Percentiles rank a stretch among this genome's conserved stretches.
phyloP scores from a whole-genome alignment of 2,797 vertebrate species.

The Mormyrus hasselquistii region DNA sequence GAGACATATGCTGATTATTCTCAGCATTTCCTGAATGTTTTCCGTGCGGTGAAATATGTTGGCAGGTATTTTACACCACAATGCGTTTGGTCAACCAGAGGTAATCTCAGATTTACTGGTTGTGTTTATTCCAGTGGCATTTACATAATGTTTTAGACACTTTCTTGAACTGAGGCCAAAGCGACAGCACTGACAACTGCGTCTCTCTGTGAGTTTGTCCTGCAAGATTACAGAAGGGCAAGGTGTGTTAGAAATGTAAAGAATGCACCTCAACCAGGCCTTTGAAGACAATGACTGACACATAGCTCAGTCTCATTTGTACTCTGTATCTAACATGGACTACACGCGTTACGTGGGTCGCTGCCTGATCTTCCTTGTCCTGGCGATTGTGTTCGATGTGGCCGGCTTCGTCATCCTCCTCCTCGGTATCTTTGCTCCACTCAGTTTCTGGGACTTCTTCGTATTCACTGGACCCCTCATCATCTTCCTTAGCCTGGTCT shows the following conservation, averaged over 20 bases:
- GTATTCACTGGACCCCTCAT: slow-evolving; percentile 69
- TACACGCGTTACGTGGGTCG: slow-evolving; percentile 2
- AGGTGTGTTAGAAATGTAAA: slow-evolving; percentile 36
- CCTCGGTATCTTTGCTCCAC: slow-evolving; percentile 62
- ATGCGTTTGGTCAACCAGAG: not conserved
- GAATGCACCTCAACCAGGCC: slow-evolving; percentile 32
- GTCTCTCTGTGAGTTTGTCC: not conserved
- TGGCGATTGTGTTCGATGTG: slow-evolving; percentile 66
- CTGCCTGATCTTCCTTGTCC: slow-evolving; percentile 43
- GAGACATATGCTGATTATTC: not conserved
- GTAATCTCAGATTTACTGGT: not conserved
- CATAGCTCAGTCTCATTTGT: slow-evolving; percentile 26
- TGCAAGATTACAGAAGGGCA: slow-evolving; percentile 20
- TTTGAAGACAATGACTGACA: not conserved
- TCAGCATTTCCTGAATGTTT: not conserved
- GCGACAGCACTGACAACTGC: not conserved
- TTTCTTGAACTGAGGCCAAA: not conserved
- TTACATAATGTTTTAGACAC: not conserved
- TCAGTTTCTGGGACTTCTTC: slow-evolving; percentile 83
- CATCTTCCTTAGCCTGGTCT: slow-evolving; percentile 72
- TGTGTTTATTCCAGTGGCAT: not conserved
- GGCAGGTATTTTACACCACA: not conserved
- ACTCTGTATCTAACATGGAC: slow-evolving; percentile 48
- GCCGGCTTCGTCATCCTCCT: slow-evolving; percentile 67
- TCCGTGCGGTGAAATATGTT: not conserved